Percentiles rank a stretch among this genome's conserved stretches.
phyloP scores from a whole-genome alignment of 2,113 vertebrate genomes.

The Hiodon alosoides region DNA sequence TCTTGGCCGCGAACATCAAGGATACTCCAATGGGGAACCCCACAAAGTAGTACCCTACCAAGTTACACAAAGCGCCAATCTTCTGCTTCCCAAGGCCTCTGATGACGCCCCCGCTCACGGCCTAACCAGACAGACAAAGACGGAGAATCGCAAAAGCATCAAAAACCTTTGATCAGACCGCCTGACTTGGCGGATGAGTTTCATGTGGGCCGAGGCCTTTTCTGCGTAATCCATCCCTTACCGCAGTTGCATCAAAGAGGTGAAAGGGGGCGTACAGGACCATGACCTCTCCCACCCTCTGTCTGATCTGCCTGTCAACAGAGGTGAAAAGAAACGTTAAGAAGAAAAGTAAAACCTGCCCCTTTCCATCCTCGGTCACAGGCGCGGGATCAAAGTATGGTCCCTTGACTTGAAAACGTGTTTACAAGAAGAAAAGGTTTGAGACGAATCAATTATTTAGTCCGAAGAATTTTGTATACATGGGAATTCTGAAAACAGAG shows the following conservation, averaged over 20 bases:
- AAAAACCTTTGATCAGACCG: too few species aligned
- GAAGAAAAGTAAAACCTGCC: too few species aligned
- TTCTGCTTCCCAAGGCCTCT: constrained; percentile 75
- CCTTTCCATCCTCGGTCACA: too few species aligned
- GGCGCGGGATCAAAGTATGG: too few species aligned
- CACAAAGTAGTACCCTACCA: constrained; percentile 61
- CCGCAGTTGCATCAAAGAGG: constrained; percentile 49
- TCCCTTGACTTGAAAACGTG: too few species aligned
- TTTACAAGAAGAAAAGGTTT: too few species aligned
- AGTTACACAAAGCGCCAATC: constrained; percentile 66
- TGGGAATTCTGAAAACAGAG: too few species aligned
- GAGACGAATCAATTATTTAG: too few species aligned
- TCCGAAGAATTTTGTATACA: too few species aligned
- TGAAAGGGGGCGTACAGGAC: constrained; percentile 52
- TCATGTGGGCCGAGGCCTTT: too few species aligned
- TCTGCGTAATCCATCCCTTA: constrained; percentile 33
- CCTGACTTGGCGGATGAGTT: too few species aligned
- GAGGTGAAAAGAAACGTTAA: constrained; percentile 4
- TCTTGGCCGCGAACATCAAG: constrained; percentile 72
- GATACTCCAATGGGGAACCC: constrained; percentile 66
- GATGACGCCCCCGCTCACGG: constrained; percentile 57
- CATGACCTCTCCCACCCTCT: constrained; percentile 46
- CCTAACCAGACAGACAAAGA: constrained; percentile 44
- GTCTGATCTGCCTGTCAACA: constrained; percentile 54
- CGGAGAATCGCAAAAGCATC: not conserved